Percentiles rank a stretch among this genome's conserved stretches.
These are phyloP conservation scores for Agriotes lineatus DNA, from an alignment of 2,888 invertebrate genomes.

Conservation along the genomic window DNA sequence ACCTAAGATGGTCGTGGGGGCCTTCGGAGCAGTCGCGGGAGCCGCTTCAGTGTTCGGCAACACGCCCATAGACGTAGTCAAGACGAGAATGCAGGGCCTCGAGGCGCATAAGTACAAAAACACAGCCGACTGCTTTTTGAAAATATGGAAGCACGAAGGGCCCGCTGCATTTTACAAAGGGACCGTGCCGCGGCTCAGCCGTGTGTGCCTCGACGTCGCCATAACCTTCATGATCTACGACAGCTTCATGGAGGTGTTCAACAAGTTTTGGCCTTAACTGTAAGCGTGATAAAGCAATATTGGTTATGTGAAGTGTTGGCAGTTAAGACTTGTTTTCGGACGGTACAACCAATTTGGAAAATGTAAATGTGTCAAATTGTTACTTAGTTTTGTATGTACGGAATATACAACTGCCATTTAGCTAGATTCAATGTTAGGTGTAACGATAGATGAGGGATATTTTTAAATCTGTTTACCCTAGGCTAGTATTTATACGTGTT, in stretches of 20 bases:
- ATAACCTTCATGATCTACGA: conserved; percentile 99
- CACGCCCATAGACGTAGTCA: conserved; percentile 98
- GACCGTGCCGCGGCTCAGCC: conserved; percentile 93
- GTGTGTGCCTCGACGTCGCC: conserved; percentile 97
- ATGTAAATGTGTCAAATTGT: background rate
- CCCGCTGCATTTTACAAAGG: conserved; percentile 98
- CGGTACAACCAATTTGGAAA: too few species aligned
- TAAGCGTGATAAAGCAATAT: background rate
- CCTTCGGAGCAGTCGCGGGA: conserved; percentile 90
- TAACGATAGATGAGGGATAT: too few species aligned
- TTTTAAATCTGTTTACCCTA: too few species aligned
- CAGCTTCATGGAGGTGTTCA: conserved; percentile 96
- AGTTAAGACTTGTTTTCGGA: too few species aligned
- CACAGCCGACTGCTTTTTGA: conserved; percentile 90
- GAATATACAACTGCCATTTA: too few species aligned
- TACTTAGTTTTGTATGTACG: background rate
- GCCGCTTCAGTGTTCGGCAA: conserved; percentile 98
- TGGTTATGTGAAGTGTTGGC: background rate
- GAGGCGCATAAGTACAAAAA: conserved; percentile 96
- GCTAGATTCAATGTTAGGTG: too few species aligned
- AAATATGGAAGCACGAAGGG: conserved; percentile 96
- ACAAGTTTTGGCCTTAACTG: conserved; percentile 80
- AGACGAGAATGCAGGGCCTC: conserved; percentile 99
- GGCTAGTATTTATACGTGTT: too few species aligned
- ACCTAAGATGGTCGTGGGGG: conserved; percentile 89